Conservation (phyloP, 2,113 vertebrate genomes). For the Oxygymnocypris stewartii region DNA sequence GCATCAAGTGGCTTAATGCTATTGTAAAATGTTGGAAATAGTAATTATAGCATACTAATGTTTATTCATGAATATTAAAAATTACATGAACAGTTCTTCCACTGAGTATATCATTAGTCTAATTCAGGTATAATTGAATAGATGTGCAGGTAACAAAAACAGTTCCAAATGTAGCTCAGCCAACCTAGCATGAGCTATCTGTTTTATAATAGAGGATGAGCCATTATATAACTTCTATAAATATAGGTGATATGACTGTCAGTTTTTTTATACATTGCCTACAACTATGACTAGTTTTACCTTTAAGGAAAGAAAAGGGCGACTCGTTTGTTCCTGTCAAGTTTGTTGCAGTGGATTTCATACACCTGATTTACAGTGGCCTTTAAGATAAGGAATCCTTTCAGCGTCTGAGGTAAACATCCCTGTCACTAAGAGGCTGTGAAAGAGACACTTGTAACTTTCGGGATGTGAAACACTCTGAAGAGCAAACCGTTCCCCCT, state of each 20-base stretch:
- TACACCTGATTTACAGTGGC: constrained; percentile 13
- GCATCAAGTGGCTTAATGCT: background rate
- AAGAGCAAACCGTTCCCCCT: constrained; percentile 20
- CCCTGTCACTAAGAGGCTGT: background rate
- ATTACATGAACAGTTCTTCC: background rate
- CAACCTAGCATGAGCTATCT: background rate
- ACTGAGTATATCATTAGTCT: background rate
- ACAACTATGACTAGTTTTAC: constrained; percentile 10
- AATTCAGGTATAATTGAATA: background rate
- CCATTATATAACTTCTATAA: background rate
- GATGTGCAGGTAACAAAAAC: background rate
- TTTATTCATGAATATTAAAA: background rate
- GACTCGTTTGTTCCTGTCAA: constrained; percentile 1
- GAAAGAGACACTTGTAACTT: constrained; percentile 28
- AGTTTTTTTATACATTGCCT: constrained; percentile 5
- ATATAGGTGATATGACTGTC: background rate
- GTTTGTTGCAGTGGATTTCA: background rate
- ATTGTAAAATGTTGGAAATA: background rate
- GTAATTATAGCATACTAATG: background rate
- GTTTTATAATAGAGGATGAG: constrained; percentile 1
- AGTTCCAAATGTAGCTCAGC: background rate
- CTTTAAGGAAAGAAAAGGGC: constrained; percentile 17
- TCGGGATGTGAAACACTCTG: constrained; percentile 26
- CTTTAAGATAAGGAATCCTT: constrained; percentile 14
- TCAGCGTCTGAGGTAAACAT: constrained; percentile 14